Evolutionary conservation across 2,888 invertebrate species (phyloP).

Genomic region (Tetrapedia diversipes): DNA sequence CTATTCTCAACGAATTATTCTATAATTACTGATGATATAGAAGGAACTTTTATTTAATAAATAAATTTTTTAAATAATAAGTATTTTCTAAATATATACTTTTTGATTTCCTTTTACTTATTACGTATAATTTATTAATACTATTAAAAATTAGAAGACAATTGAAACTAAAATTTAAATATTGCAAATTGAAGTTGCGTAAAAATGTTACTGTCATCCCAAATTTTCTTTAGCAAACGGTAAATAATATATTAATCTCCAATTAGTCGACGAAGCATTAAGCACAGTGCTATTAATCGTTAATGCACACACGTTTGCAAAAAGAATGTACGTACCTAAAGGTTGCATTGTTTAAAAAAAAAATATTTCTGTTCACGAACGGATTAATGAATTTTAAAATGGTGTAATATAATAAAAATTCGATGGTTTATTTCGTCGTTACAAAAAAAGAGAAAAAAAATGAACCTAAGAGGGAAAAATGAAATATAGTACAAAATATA

Average conservation of each 20-base stretch:
- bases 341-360: slow-evolving; percentile 38
- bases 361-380: slow-evolving; percentile 26
- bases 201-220: not conserved
- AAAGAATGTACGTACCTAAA: slow-evolving; percentile 63
- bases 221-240: not conserved
- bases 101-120: not conserved
- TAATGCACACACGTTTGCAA: slow-evolving; percentile 54
- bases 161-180: not conserved
- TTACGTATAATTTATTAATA: not conserved
- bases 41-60: not conserved
- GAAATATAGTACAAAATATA: slow-evolving; percentile 39
- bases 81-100: not conserved
- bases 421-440: slow-evolving; percentile 48
- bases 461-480: not conserved
- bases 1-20: not conserved
- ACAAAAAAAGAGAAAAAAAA: slow-evolving; percentile 20
- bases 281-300: slow-evolving; percentile 49
- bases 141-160: not conserved
- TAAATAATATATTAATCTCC: slow-evolving; percentile 14
- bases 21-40: not conserved
- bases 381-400: slow-evolving; percentile 27
- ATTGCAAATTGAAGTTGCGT: not conserved
- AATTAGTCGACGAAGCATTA: slow-evolving; percentile 52
- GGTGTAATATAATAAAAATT: slow-evolving; percentile 37
- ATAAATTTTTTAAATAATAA: too few relatives aligned